Base-by-base conservation (phyloP, 2,797 vertebrate genomes). In the Ceyx erithaca region DNA sequence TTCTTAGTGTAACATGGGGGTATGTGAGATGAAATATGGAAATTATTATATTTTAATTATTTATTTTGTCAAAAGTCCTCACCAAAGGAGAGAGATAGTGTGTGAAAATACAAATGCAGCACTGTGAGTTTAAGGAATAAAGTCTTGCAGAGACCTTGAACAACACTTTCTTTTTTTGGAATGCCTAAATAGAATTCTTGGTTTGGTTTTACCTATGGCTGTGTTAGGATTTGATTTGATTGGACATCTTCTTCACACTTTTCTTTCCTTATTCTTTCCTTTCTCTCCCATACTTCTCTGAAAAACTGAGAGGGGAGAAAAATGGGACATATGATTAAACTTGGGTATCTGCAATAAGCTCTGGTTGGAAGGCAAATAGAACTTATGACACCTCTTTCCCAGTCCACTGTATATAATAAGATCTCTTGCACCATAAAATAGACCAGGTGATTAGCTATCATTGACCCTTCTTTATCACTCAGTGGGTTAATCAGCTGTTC, bases 201-300 rank as follows among this genome's bases (percentile, higher is more conserved):
- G 30, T 22, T 76, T 79, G 7, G 1, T 80, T 90, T 90, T 85
- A 25, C 10, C 17, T 78, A 3, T 76, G 25, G 12, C 30, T 58
- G 3, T 82, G 25, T 85, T 88, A 64, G n/a, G 15, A 72, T 84
- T 55, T 83, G 28, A 85, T 40, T 79, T 87, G 49, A 46, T 28
- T 19, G 28, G 41, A 15, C 0, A 2, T 14, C 62, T 83, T 49
- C 11, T 2, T 1, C 2, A 2, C 3, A 2, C 20, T 58, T 48
- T 69, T 64, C 13, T 73, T 83, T 33, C 15, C 4, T 85, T 75
- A 31, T 1, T 0, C 6, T 1, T 68, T 22, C 20, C 5, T 3
- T 33, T 71, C 6, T 63, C 16, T 72, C 25, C 26, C 33, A 10
- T 40, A 25, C 19, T 31, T 59, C 25, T 68, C 35, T 9, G 31